Evolutionary conservation across 2,797 vertebrate species (phyloP).

Genomic region (Aratinga solstitialis): DNA sequence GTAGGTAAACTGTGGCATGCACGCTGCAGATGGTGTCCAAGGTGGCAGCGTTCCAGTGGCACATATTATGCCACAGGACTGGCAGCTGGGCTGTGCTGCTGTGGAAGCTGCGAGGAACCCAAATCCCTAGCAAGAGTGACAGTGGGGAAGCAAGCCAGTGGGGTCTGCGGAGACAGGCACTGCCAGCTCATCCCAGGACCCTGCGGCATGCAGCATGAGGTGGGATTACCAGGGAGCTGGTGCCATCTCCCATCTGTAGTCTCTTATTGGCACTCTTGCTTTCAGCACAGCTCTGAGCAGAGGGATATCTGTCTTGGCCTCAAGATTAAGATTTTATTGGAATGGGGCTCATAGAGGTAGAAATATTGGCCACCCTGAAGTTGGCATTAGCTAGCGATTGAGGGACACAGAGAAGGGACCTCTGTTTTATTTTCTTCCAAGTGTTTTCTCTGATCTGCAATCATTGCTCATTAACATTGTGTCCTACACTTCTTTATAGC

Average conservation of each 20-base stretch:
- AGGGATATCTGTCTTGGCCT: not conserved
- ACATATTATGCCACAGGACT: not conserved
- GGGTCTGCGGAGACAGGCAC: not conserved
- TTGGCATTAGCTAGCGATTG: not conserved
- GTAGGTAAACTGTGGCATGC: not conserved
- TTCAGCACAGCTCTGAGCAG: not conserved
- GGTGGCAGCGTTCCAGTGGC: not conserved
- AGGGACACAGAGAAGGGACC: not conserved
- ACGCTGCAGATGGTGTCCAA: fast-evolving
- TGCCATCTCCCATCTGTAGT: conserved; percentile 52
- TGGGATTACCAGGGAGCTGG: not conserved
- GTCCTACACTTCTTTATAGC: not conserved
- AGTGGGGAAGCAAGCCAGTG: not conserved
- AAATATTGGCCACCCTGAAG: not conserved
- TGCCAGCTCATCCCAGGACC: not conserved
- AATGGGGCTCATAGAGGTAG: not conserved
- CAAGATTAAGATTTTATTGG: not conserved
- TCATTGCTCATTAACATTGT: not conserved
- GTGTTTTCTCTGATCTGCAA: not conserved
- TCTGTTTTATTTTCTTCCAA: not conserved
- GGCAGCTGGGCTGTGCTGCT: not conserved
- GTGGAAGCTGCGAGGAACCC: not conserved
- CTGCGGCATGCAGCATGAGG: fast-evolving
- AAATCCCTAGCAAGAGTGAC: not conserved
- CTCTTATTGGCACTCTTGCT: not conserved